Base-by-base conservation (phyloP, 2,888 invertebrate genomes). In the Myathropa florea region DNA sequence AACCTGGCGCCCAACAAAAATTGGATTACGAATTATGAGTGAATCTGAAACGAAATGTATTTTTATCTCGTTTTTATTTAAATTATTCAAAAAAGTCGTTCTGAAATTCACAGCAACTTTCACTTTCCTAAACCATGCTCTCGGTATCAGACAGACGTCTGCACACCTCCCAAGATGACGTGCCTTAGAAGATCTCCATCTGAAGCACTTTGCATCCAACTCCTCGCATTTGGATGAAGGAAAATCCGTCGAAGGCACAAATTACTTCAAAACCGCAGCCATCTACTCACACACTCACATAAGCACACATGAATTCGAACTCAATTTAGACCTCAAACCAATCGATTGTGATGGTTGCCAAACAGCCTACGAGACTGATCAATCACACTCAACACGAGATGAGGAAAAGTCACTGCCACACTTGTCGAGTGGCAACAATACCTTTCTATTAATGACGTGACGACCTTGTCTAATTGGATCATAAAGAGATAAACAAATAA, bases 401-500 rank as follows among this genome's bases (percentile, higher is more conserved):
- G 30, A 61, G 57, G 33, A 26, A 77, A 76, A 85, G 68, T 77
- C 81, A 72, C 57, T 80, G 71, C 65, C 71, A 67, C 70, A 30
- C 61, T 63, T 53, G 76, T 70, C 77, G 57, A 75, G 75, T 70
- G 82, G 39, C 73, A 68, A 63, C 72, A 68, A 77, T 70, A 76
- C 86, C 83, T 83, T 79, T 86, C 86, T 78, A 75, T 79, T 63
- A 60, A 57, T 65, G 65, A 57, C 61, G 73, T 33, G 70, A 67
- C 67, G 86, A 86, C 86, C 86, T 86, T 86, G 86, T 67, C 83
- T 75, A 78, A 86, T 86, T 86, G 79, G 71, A 75, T 67, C 83
- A 79, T 39, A 53, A 78, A 83, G 75, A 70, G 75, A 75, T 75
- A 81, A 81, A 75, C 81, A 81, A 81, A 81, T 70, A 81, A 75